A percentile compares a stretch with the other conserved stretches of the same genome.
phyloP scores from a whole-genome alignment of 2,888 invertebrate species.

The Geophilus truncorum region DNA sequence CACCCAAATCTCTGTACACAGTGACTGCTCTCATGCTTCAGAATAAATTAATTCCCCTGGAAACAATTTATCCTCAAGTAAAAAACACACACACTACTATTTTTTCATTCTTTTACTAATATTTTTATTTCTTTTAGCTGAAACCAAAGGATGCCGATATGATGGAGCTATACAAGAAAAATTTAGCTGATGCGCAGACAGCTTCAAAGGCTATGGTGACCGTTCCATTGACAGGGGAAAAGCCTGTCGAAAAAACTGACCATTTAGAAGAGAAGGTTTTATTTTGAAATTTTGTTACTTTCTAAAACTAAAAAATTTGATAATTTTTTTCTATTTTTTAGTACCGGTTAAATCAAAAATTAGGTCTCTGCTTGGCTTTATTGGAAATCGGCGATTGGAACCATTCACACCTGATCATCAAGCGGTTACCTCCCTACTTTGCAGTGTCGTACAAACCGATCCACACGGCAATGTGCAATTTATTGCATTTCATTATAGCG shows the following conservation, averaged over 20 bases:
- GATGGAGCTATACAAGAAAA: conserved; percentile 72
- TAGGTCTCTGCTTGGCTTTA: conserved; percentile 84
- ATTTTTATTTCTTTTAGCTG: conserved; percentile 55
- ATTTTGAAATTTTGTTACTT: not conserved
- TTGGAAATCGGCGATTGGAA: conserved; percentile 86
- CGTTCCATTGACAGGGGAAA: conserved; percentile 56
- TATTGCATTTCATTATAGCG: conserved; percentile 79
- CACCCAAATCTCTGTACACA: conserved; percentile 79
- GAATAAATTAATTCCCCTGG: conserved; percentile 74
- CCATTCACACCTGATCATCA: conserved; percentile 71
- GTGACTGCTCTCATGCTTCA: conserved; percentile 86
- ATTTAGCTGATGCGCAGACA: conserved; percentile 74
- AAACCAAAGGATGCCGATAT: conserved; percentile 79
- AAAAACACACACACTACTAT: no score
- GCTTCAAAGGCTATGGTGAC: conserved; percentile 74
- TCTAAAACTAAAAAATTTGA: not conserved
- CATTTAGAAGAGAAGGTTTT: conserved; percentile 57
- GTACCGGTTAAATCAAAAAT: conserved; percentile 77
- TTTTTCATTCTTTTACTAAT: conserved; percentile 27
- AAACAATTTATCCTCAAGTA: conserved; percentile 88
- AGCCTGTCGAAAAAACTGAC: conserved; percentile 53
- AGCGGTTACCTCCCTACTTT: conserved; percentile 74
- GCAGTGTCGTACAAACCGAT: conserved; percentile 72
- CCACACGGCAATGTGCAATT: conserved; percentile 67
- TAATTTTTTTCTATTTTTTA: conserved; percentile 41